phyloP scores from a whole-genome alignment of 1,140 invertebrate species.

The Macrotrachela quadricornifera region DNA sequence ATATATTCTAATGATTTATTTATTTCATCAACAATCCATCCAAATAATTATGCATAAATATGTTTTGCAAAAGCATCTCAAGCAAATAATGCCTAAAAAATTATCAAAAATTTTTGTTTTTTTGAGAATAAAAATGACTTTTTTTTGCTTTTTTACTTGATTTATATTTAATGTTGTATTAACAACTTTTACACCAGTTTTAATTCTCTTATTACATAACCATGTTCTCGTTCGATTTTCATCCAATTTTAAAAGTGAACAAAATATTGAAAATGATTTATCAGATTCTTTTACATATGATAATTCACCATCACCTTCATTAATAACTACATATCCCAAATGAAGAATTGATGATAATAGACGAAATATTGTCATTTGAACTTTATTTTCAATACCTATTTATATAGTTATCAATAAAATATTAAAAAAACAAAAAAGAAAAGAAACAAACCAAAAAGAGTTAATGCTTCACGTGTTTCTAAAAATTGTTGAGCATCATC shows the following conservation, averaged over 20 bases:
- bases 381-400: slow-evolving; percentile 53
- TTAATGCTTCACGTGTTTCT: slow-evolving; percentile 50
- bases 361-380: slow-evolving; percentile 60
- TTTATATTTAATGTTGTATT: slow-evolving; percentile 52
- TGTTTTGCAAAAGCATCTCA: slow-evolving; percentile 82
- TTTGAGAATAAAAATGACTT: no score
- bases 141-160: slow-evolving; percentile 30
- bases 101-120: slow-evolving; percentile 86
- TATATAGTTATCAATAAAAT: no score
- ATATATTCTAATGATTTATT: slow-evolving; percentile 47
- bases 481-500: slow-evolving; percentile 50
- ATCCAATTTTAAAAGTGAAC: slow-evolving; percentile 52
- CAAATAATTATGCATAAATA: slow-evolving; percentile 78
- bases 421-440: no score
- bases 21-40: slow-evolving; percentile 68
- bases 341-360: slow-evolving; percentile 71
- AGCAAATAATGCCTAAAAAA: slow-evolving; percentile 53
- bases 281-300: slow-evolving; percentile 19
- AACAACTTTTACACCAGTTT: slow-evolving; percentile 55
- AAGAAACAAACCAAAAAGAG: no score
- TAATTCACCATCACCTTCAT: slow-evolving; percentile 29
- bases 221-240: slow-evolving; percentile 52
- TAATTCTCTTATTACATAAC: slow-evolving; percentile 67
- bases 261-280: slow-evolving; percentile 16
- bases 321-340: slow-evolving; percentile 61